phyloP scores from a whole-genome alignment of 2,797 vertebrate species.

The Cheirogaleus major region DNA sequence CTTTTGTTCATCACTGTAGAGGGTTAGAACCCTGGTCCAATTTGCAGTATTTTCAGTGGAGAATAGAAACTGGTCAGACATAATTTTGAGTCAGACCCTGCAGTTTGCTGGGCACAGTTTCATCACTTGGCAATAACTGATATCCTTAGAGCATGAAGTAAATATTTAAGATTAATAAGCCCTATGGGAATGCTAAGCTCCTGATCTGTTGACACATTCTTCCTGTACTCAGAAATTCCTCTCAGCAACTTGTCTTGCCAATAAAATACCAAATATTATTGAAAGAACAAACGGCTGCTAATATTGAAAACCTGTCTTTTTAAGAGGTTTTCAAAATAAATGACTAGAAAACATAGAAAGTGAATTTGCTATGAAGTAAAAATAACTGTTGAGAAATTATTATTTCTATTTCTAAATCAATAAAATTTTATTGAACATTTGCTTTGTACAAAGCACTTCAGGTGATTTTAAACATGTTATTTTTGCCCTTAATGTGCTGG shows the following conservation, averaged over 20 bases:
- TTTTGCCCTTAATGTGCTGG: slow-evolving; percentile 11
- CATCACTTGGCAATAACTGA: background rate
- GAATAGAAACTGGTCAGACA: background rate
- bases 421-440: background rate
- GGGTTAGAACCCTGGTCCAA: background rate
- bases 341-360: background rate
- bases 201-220: slow-evolving; percentile 25
- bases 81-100: background rate
- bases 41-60: background rate
- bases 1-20: background rate
- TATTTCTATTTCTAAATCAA: background rate
- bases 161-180: slow-evolving; percentile 21
- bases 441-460: background rate
- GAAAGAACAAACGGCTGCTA: slow-evolving; percentile 15
- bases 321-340: background rate
- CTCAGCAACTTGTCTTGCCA: slow-evolving; percentile 7
- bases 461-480: background rate
- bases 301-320: slow-evolving; percentile 22
- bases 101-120: background rate
- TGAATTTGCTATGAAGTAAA: background rate
- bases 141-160: slow-evolving; percentile 36
- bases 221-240: background rate
- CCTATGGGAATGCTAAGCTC: background rate
- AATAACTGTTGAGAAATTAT: background rate
- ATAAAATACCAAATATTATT: background rate